Percentiles rank a stretch among this genome's conserved stretches.
Conservation (phyloP, 2,113 vertebrate genomes). For the Gnathonemus echidnorhynchus region DNA sequence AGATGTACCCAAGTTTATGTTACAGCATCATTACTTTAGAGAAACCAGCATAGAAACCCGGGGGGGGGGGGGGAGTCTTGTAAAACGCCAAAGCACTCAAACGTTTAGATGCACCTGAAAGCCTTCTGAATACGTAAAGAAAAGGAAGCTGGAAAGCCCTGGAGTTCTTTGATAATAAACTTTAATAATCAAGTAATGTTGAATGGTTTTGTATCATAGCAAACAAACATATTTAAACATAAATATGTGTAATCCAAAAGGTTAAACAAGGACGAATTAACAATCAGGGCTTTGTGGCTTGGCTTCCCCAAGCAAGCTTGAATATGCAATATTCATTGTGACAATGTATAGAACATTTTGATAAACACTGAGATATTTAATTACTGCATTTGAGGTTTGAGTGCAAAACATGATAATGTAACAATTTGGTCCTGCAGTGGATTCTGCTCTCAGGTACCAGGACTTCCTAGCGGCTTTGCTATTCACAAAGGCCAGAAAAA, state of each 20-base stretch:
- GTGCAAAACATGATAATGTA: slow-evolving; percentile 38
- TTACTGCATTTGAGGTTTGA: slow-evolving; percentile 40
- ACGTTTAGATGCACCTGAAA: neutral
- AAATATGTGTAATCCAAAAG: slow-evolving; percentile 61
- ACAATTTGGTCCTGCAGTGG: slow-evolving; percentile 34
- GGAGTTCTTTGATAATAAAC: slow-evolving; percentile 57
- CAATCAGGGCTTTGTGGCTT: slow-evolving; percentile 43
- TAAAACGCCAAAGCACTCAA: neutral
- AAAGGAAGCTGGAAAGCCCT: neutral
- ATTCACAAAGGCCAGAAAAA: slow-evolving; percentile 23
- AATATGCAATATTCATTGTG: slow-evolving; percentile 38
- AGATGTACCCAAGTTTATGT: neutral
- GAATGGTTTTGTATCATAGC: slow-evolving; percentile 66
- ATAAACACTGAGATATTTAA: slow-evolving; percentile 39
- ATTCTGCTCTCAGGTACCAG: slow-evolving; percentile 37
- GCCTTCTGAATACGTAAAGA: neutral
- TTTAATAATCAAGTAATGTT: slow-evolving; percentile 66
- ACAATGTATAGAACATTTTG: slow-evolving; percentile 39
- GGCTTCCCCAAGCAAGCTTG: slow-evolving; percentile 40
- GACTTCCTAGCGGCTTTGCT: slow-evolving; percentile 30
- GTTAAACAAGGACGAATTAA: slow-evolving; percentile 51
- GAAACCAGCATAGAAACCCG: neutral
- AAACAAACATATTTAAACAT: slow-evolving; percentile 62
- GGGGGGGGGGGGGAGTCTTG: neutral
- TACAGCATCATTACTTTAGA: neutral